Conservation (phyloP, 2,797 vertebrate species). For the Craterocephalus amniculus region DNA sequence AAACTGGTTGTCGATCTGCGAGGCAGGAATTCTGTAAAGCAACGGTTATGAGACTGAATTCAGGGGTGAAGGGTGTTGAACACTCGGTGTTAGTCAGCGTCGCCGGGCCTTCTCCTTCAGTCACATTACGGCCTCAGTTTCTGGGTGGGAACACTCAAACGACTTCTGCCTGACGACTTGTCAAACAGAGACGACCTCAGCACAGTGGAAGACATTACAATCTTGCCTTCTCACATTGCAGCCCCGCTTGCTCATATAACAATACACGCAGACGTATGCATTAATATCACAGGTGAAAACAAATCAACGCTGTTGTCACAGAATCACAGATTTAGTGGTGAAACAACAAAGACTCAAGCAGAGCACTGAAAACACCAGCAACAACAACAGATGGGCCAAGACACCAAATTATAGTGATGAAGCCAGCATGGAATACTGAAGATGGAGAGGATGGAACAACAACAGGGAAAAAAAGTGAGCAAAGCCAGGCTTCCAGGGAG, state of each 20-base stretch:
- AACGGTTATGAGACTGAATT: slow-evolving; percentile 34
- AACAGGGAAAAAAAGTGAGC: slow-evolving; percentile 14
- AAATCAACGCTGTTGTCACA: slow-evolving; percentile 53
- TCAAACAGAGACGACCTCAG: slow-evolving; percentile 43
- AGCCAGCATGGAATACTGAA: slow-evolving; percentile 50
- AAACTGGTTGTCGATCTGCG: slow-evolving; percentile 49
- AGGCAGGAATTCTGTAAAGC: slow-evolving; percentile 52
- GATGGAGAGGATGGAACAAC: slow-evolving; percentile 26
- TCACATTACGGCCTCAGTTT: slow-evolving; percentile 40
- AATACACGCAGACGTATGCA: slow-evolving; percentile 33
- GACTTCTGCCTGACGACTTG: slow-evolving; percentile 61
- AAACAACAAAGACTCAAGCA: slow-evolving; percentile 67
- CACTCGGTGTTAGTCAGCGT: slow-evolving; percentile 42
- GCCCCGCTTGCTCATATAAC: slow-evolving; percentile 23
- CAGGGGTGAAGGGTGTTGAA: slow-evolving; percentile 26
- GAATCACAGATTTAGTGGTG: slow-evolving; percentile 65
- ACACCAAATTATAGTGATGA: slow-evolving; percentile 54
- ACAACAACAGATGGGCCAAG: slow-evolving; percentile 77
- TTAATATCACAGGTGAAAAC: slow-evolving; percentile 45
- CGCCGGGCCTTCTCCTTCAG: slow-evolving; percentile 37
- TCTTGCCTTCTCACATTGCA: slow-evolving; percentile 29
- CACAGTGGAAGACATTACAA: slow-evolving; percentile 37
- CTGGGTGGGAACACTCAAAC: slow-evolving; percentile 55
- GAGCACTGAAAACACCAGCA: slow-evolving; percentile 58
- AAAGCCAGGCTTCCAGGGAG: slow-evolving; percentile 39